Percentiles rank a stretch among this genome's conserved stretches.
These are phyloP conservation scores for Cephus sareptanus DNA, from an alignment of 2,888 invertebrate species.

Conservation along the genomic window DNA sequence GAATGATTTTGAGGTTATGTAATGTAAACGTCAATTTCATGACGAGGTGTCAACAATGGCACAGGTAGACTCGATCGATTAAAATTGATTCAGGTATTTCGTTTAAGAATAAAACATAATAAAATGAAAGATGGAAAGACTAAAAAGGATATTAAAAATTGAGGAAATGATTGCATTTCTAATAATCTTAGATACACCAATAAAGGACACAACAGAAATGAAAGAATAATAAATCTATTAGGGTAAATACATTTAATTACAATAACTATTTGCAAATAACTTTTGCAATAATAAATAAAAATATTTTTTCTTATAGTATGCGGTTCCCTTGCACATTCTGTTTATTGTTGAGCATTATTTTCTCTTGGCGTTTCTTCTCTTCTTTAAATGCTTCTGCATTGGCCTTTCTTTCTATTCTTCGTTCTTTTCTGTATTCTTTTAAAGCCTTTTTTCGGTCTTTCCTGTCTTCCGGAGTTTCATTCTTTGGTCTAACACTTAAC, in stretches of 20 bases:
- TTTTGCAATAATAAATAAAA: background rate
- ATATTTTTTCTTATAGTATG: conserved; percentile 67
- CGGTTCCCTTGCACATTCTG: conserved; percentile 79
- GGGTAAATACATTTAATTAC: background rate
- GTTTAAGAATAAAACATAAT: background rate
- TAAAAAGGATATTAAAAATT: background rate
- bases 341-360: conserved; percentile 80
- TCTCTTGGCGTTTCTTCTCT: conserved; percentile 84
- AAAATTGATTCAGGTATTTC: background rate
- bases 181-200: background rate
- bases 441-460: conserved; percentile 81
- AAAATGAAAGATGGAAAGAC: background rate
- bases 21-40: background rate
- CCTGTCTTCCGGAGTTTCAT: conserved; percentile 83
- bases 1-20: background rate
- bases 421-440: conserved; percentile 81
- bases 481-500: conserved; percentile 78
- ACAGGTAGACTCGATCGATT: background rate
- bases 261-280: background rate
- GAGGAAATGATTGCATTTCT: too few species aligned
- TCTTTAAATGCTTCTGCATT: conserved; percentile 86
- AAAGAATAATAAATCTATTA: background rate
- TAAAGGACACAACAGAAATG: background rate
- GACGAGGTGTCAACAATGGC: background rate
- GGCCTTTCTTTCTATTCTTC: conserved; percentile 84